phyloP scores from a whole-genome alignment of 2,113 vertebrate genomes.

The Ranitomeya variabilis region DNA sequence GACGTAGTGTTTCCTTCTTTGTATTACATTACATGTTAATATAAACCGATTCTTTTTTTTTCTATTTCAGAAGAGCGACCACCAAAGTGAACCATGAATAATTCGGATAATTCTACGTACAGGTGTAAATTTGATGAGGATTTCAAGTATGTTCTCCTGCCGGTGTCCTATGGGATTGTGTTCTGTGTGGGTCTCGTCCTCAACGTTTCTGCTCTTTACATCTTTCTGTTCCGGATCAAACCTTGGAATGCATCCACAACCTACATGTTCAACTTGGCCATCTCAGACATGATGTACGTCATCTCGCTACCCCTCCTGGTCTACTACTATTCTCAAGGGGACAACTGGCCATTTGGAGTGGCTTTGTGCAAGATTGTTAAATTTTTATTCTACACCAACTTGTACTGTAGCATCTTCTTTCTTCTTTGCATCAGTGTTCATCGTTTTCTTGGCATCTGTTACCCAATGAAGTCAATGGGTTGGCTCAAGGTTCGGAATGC shows the following conservation, averaged over 20 bases:
- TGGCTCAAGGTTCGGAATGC: constrained; percentile 84
- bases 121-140: constrained; percentile 84
- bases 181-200: constrained; percentile 85
- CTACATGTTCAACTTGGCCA: constrained; percentile 93
- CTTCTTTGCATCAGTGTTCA: constrained; percentile 93
- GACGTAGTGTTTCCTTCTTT: neutral
- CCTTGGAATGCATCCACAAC: constrained; percentile 91
- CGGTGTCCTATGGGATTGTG: constrained; percentile 85
- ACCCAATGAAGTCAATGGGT: constrained; percentile 81
- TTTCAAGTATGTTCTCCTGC: constrained; percentile 93
- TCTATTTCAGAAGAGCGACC: constrained; percentile 1
- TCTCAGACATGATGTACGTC: constrained; percentile 88
- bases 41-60: neutral
- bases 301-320: constrained; percentile 91
- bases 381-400: constrained; percentile 95
- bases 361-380: constrained; percentile 89
- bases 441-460: constrained; percentile 88
- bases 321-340: constrained; percentile 86
- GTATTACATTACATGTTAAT: neutral
- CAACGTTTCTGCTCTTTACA: constrained; percentile 81
- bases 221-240: constrained; percentile 88
- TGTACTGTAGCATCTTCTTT: constrained; percentile 95
- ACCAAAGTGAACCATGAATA: constrained; percentile 48
- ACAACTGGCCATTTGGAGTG: constrained; percentile 91
- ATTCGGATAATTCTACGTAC: constrained; percentile 67